Percentiles rank a stretch among this genome's conserved stretches.
phyloP scores from a whole-genome alignment of 2,888 invertebrate genomes.

The Agrotis puta region DNA sequence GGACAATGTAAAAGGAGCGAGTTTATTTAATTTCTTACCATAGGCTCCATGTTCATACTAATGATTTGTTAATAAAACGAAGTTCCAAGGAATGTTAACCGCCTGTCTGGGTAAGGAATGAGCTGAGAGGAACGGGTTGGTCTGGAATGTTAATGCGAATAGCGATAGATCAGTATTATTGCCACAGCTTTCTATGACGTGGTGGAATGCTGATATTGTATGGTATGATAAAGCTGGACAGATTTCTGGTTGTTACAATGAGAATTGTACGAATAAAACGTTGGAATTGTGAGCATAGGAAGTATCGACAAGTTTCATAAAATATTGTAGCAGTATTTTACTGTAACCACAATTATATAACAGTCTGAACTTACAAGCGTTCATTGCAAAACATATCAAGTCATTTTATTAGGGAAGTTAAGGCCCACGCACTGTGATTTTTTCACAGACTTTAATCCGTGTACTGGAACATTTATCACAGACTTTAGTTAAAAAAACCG shows the following conservation, averaged over 20 bases:
- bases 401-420: neutral
- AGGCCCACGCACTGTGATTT: too few relatives aligned
- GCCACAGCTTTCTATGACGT: conserved; percentile 51
- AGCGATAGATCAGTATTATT: conserved; percentile 45
- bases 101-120: conserved; percentile 19
- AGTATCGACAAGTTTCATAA: neutral
- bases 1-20: too few relatives aligned
- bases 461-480: too few relatives aligned
- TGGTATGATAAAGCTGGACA: conserved; percentile 19
- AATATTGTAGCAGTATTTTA: neutral
- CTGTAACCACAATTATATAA: neutral
- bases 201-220: conserved; percentile 40
- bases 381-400: neutral
- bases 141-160: conserved; percentile 39
- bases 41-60: neutral
- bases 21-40: too few relatives aligned
- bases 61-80: conserved; percentile 33
- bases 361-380: neutral
- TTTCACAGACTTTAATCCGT: too few relatives aligned
- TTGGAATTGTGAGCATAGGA: neutral
- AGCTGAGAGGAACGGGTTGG: conserved; percentile 36
- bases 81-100: conserved; percentile 22
- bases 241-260: conserved; percentile 11
- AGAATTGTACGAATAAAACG: conserved; percentile 2
- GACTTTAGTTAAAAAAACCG: too few relatives aligned